These are phyloP conservation scores for Azorinus chamasolen DNA, from an alignment of 2,888 invertebrate genomes.

Conservation along the genomic window DNA sequence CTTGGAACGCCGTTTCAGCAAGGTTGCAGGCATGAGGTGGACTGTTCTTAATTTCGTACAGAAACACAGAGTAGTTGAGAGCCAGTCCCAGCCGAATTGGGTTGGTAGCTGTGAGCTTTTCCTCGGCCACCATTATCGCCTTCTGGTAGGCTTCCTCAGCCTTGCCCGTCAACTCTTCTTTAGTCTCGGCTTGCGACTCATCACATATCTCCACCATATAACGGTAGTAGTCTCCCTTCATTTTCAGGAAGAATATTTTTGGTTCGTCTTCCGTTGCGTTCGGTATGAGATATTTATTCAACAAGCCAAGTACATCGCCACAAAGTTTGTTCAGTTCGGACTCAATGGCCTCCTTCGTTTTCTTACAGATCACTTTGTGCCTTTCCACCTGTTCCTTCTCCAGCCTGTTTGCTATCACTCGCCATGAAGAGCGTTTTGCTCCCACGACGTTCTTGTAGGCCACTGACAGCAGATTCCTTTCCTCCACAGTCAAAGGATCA, in stretches of 20 bases:
- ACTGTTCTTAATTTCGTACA: slow-evolving; percentile 99
- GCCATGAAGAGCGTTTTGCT: slow-evolving; percentile 98
- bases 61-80: slow-evolving; percentile 99
- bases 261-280: slow-evolving; percentile 98
- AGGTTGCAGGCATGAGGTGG: slow-evolving; percentile 99
- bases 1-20: slow-evolving; percentile 99
- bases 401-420: slow-evolving; percentile 99
- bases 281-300: slow-evolving; percentile 98
- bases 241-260: slow-evolving; percentile 99
- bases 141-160: slow-evolving; percentile 98
- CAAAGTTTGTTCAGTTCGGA: slow-evolving; percentile 99
- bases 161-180: slow-evolving; percentile 88
- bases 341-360: slow-evolving; percentile 99
- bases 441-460: slow-evolving; percentile 99
- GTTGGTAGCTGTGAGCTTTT: slow-evolving; percentile 99
- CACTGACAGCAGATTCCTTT: slow-evolving; percentile 98
- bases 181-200: slow-evolving; percentile 91
- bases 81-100: slow-evolving; percentile 99
- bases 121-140: slow-evolving; percentile 99
- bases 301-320: slow-evolving; percentile 98
- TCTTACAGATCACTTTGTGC: slow-evolving; percentile 90
- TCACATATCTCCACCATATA: slow-evolving; percentile 99
- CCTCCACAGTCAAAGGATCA: slow-evolving; percentile 94
- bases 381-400: slow-evolving; percentile 87
- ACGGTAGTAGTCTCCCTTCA: slow-evolving; percentile 99